Evolutionary conservation across 2,888 invertebrate species (phyloP).

Genomic region (Aporophyla lueneburgensis): DNA sequence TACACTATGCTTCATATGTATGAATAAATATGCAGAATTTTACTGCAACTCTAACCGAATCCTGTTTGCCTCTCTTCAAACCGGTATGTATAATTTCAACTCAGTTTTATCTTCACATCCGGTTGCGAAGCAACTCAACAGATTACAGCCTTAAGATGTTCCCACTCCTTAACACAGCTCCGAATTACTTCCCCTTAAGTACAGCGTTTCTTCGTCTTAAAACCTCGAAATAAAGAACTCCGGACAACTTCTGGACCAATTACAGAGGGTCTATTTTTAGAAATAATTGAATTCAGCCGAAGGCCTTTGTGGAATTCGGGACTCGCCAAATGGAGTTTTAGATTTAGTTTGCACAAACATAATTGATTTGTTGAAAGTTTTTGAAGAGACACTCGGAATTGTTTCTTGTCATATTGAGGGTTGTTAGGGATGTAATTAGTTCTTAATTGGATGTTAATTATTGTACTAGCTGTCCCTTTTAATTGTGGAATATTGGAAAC

Average conservation of each 20-base stretch:
- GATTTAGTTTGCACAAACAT: conserved; percentile 29
- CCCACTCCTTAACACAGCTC: conserved; percentile 27
- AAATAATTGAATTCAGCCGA: conserved; percentile 46
- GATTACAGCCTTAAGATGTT: conserved; percentile 54
- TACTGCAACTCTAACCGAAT: background rate
- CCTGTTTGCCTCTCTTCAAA: background rate
- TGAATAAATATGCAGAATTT: no score
- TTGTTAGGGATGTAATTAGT: conserved; percentile 3
- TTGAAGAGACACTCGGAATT: conserved; percentile 21
- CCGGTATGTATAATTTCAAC: conserved; percentile 19
- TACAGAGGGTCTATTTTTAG: conserved; percentile 48
- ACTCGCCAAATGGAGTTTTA: conserved; percentile 38
- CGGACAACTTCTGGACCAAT: conserved; percentile 46
- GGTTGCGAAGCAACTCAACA: conserved; percentile 46
- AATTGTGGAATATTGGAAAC: background rate
- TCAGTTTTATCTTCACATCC: conserved; percentile 42
- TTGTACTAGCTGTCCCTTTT: background rate
- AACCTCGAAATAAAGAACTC: conserved; percentile 40
- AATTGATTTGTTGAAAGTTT: conserved; percentile 54
- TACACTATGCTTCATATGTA: no score
- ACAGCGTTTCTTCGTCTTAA: conserved; percentile 6
- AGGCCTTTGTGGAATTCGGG: conserved; percentile 32
- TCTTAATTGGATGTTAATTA: conserved; percentile 11
- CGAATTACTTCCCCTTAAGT: conserved; percentile 20
- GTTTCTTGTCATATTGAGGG: conserved; percentile 29